phyloP scores from a whole-genome alignment of 2,797 vertebrate genomes.

The Gymnopithys bicolor region DNA sequence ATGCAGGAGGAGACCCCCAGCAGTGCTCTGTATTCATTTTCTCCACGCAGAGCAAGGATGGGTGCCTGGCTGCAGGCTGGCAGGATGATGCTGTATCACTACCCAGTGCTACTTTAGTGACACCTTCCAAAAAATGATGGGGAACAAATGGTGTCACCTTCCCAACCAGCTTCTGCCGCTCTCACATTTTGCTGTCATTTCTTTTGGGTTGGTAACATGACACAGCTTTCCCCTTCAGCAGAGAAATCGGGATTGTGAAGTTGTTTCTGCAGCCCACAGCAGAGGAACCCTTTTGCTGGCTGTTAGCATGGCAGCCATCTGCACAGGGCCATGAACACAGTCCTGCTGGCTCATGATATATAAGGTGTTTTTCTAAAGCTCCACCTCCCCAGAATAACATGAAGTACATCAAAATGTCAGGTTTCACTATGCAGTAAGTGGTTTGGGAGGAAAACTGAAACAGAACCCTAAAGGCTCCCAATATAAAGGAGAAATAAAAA shows the following conservation, averaged over 20 bases:
- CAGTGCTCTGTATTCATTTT: not conserved
- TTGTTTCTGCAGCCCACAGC: not conserved
- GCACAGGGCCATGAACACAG: not conserved
- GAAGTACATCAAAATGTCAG: conserved; percentile 7
- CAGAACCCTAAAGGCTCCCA: not conserved
- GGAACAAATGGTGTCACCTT: accelerated
- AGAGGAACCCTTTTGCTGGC: not conserved
- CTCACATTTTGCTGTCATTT: not conserved
- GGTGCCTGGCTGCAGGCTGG: not conserved
- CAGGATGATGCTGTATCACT: accelerated
- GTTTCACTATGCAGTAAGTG: not conserved
- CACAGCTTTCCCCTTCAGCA: not conserved
- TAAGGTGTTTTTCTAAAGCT: not conserved
- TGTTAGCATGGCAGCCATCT: not conserved
- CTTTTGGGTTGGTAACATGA: not conserved
- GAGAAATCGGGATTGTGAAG: not conserved
- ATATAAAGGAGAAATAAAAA: not conserved
- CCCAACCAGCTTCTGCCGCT: not conserved
- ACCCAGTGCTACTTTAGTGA: not conserved
- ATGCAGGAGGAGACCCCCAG: accelerated
- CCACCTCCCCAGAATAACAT: not conserved
- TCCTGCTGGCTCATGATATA: not conserved
- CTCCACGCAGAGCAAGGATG: not conserved
- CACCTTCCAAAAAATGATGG: not conserved
- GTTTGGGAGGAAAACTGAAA: conserved; percentile 4